phyloP scores from a whole-genome alignment of 2,888 invertebrate species.

The Drosophila ustulata region DNA sequence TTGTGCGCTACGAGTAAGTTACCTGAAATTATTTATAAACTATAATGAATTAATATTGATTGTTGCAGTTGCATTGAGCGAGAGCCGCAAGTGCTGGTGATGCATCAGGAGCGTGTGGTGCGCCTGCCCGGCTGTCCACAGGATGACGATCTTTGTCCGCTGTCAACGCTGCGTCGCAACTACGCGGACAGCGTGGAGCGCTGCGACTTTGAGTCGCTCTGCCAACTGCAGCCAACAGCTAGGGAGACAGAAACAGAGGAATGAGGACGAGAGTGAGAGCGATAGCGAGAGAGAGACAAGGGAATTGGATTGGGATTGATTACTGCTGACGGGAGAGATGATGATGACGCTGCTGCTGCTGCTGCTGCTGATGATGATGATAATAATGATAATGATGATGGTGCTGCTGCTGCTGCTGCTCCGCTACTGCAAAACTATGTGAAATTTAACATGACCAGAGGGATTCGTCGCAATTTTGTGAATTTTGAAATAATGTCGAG shows the following conservation, averaged over 20 bases:
- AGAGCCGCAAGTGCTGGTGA: constrained; percentile 86
- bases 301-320: constrained; percentile 19
- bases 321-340: constrained; percentile 1
- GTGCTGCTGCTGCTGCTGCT: constrained; percentile 33
- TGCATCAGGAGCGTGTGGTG: constrained; percentile 91
- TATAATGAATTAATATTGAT: background rate
- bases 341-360: constrained; percentile 8
- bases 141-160: constrained; percentile 88
- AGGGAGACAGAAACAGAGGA: background rate
- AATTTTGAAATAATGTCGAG: constrained; percentile 47
- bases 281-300: constrained; percentile 12
- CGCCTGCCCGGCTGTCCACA: constrained; percentile 89
- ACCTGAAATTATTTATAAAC: no score
- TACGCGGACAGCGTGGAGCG: constrained; percentile 87
- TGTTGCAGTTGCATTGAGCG: constrained; percentile 67
- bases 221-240: constrained; percentile 78
- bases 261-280: background rate
- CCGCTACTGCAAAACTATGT: constrained; percentile 50
- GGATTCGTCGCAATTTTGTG: constrained; percentile 56
- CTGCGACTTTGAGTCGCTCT: constrained; percentile 90
- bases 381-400: background rate
- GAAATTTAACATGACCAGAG: constrained; percentile 55
- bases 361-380: background rate
- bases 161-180: constrained; percentile 86
- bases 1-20: constrained; percentile 89